Conservation (phyloP, 2,888 invertebrate species). For the Leptinotarsa haldemani region DNA sequence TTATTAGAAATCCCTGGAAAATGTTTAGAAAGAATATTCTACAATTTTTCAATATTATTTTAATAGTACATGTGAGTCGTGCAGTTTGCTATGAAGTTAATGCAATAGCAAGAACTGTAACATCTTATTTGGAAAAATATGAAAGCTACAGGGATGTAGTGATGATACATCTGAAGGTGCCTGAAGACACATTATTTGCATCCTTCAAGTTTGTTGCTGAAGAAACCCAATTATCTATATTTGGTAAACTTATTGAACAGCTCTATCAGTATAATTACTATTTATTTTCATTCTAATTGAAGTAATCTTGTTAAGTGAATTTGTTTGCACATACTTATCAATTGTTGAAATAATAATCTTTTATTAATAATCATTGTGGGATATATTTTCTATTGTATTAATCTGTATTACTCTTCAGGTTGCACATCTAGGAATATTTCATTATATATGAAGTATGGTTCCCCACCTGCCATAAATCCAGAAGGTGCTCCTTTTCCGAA, state of each 20-base stretch:
- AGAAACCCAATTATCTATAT: conserved; percentile 58
- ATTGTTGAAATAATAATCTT: neutral
- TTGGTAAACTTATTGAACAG: conserved; percentile 49
- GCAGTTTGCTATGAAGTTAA: conserved; percentile 31
- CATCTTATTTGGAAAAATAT: conserved; percentile 58
- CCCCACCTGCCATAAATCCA: conserved; percentile 85
- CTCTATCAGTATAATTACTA: too few relatives aligned
- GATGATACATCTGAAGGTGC: conserved; percentile 61
- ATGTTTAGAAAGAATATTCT: conserved; percentile 1
- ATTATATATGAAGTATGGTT: conserved; percentile 81
- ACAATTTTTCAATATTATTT: conserved; percentile 16
- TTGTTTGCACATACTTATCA: neutral
- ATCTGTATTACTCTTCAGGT: conserved; percentile 50
- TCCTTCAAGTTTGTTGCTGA: conserved; percentile 61
- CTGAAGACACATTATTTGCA: conserved; percentile 58
- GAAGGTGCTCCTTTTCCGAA: conserved; percentile 81
- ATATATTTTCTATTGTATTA: neutral
- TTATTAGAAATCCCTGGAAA: neutral
- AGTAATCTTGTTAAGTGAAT: too few relatives aligned
- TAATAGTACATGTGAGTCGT: conserved; percentile 10
- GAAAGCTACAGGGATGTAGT: conserved; percentile 58
- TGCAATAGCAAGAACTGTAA: conserved; percentile 53
- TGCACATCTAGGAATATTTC: conserved; percentile 69
- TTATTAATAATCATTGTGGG: conserved; percentile 8
- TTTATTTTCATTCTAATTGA: too few relatives aligned